These are phyloP conservation scores for Ispidina picta DNA, from an alignment of 2,797 vertebrate genomes.

Conservation along the genomic window DNA sequence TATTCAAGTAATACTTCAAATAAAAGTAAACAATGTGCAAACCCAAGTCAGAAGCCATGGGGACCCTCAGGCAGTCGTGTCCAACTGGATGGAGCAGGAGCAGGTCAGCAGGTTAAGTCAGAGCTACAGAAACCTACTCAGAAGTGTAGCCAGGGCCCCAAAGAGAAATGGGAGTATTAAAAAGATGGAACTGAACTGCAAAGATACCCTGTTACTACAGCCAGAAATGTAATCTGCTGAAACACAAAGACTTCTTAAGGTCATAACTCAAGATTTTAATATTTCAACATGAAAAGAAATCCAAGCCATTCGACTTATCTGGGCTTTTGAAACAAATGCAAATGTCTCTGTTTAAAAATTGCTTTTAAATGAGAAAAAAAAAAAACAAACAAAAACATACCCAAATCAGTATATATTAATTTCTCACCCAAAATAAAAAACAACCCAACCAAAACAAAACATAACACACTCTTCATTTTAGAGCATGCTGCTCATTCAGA, in stretches of 20 bases:
- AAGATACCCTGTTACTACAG: conserved; percentile 22
- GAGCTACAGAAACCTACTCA: not conserved
- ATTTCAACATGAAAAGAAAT: conserved; percentile 64
- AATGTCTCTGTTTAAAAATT: conserved; percentile 55
- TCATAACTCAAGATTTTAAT: conserved; percentile 73
- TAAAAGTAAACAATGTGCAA: conserved; percentile 74
- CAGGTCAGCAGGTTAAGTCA: not conserved
- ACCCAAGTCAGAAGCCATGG: conserved; percentile 32
- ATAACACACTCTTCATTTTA: conserved; percentile 74
- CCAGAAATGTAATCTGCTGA: conserved; percentile 37
- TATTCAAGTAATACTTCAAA: conserved; percentile 80
- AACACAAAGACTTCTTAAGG: conserved; percentile 28
- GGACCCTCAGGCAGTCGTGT: not conserved
- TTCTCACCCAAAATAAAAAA: conserved; percentile 74
- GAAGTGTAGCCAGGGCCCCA: not conserved
- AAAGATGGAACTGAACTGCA: not conserved
- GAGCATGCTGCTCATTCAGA: conserved; percentile 74
- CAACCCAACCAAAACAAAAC: not conserved
- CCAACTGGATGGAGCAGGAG: not conserved
- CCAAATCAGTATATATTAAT: conserved; percentile 80
- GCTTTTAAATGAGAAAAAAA: conserved; percentile 75
- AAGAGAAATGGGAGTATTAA: not conserved
- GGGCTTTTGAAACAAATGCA: conserved; percentile 60
- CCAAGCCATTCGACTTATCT: conserved; percentile 29
- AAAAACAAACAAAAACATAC: not conserved